phyloP scores from a whole-genome alignment of 2,113 vertebrate genomes.

The Microcebus ravelobensis region DNA sequence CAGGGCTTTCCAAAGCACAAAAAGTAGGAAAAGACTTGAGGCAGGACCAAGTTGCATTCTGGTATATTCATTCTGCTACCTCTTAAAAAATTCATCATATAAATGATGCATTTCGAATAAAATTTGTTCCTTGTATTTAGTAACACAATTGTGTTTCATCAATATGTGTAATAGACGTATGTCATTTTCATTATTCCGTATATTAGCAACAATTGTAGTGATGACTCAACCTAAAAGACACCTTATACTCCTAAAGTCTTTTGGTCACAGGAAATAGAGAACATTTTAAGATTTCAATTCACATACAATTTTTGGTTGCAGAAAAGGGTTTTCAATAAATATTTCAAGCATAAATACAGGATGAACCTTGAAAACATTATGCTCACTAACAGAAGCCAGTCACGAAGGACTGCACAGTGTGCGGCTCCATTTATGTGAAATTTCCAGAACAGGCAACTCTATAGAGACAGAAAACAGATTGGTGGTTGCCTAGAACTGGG shows the following conservation, averaged over 20 bases:
- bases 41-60: not conserved
- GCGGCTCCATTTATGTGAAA: not conserved
- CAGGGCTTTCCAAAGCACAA: not conserved
- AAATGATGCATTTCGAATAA: not conserved
- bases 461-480: not conserved
- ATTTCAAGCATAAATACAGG: not conserved
- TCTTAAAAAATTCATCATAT: not conserved
- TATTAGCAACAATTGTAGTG: not conserved
- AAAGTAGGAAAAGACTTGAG: not conserved
- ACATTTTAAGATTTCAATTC: not conserved
- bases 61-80: not conserved
- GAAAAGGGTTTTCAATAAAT: not conserved
- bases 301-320: not conserved
- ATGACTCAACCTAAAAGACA: not conserved
- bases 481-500: not conserved
- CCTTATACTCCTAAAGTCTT: not conserved
- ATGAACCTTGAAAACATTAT: not conserved
- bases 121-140: no score
- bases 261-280: not conserved
- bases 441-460: not conserved
- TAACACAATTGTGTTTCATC: not conserved
- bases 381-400: not conserved
- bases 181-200: not conserved
- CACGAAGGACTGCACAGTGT: not conserved
- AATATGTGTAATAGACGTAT: not conserved